Evolutionary conservation across 2,113 vertebrate species (phyloP), one percentile per base, ranked within the genome.

Genomic region (Myrmophylax atrothorax): DNA sequence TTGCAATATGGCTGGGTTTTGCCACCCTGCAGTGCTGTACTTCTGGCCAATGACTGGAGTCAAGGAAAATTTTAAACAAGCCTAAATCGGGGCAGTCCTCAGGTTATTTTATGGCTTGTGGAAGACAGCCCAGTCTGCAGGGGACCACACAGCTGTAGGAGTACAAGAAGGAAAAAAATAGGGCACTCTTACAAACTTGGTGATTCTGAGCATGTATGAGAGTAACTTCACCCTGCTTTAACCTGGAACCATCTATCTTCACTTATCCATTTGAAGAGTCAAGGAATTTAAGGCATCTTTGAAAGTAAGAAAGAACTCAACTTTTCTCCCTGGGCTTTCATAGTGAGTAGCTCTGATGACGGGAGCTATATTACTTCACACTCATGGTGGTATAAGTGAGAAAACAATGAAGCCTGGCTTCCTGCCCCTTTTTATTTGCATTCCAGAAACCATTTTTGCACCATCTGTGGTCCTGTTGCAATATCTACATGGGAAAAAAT

Each of bases 61-160:
- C 50, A 90, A 88, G 50, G 42, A 7, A 1, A 77, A 86, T 53
- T 82, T 88, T 85, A 90, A 93, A 86, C 29, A 74, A 70, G 35
- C 10, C 79, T 80, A 76, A 74, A 80, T 90, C 52, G 74, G 63
- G 55, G 50, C 63, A 63, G 59, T 59, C 33, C 68, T 94, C 38
- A 50, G 55, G 64, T 90, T 90, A 67, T 88, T 94, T 90, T 90
- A 96, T 15, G 14, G 42, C 42, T 84, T 33, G 50, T 94, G 90
- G 88, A 92, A 92, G 59, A 63, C 85, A 88, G 88, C 58, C 82
- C 67, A 69, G 40, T 60, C 85, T 92, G 59, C 75, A 94, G 79
- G 79, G 72, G 88, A 93, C 90, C 88, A 93, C 75, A 92, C 55
- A 94, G 72, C 85, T 92, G 79, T 66, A 90, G 69, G 81, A 82